Base-by-base conservation (phyloP, 2,797 vertebrate species). In the Peromyscus nudipes region DNA sequence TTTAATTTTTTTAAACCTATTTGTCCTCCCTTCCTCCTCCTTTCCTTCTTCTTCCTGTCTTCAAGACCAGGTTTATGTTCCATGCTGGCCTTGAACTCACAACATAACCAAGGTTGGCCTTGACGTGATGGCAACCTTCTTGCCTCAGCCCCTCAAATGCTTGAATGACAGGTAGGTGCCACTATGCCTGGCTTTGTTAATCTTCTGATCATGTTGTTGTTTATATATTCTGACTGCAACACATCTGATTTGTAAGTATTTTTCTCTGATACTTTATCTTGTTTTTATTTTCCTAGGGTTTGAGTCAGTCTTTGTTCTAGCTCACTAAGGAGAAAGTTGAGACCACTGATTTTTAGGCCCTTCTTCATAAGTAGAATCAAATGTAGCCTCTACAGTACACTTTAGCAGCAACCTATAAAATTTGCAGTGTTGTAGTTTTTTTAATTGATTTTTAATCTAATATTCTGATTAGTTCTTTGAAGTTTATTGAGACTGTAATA, bases 221-320 rank as follows among this genome's bases (percentile, higher is more conserved):
- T 82, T 79, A 10, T 73, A n/a, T 83, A 92, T 88, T 92, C 57
- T 94, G 19, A 64, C 19, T 69, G 14, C 17, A 57, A 40, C 29
- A 77, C 14, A 11, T 73, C 71, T 85, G 60, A n/a, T 87, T 96
- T 90, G 57, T 3, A 29, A 79, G 16, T 69, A 43, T 55, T 91
- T 92, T 94, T 92, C 49, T 95, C 27, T 94, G 31, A 27, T 90
- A 55, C 13, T 81, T 93, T 85, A 34, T 85, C 25, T 94, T 91
- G 60, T 0, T 60, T 93, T 82, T 60, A 60, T 43, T 85, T 75
- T 80, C 16, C 85, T 62, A 25, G 52, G 77, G 21, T 81, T 86
- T 89, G 69, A 64, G 43, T 77, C 87, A 8, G 17, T 75, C 4
- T 84, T 93, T 31, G 1, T 69, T 19, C 57, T 83, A 43, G 6